Evolutionary conservation across 1,140 invertebrate genomes (phyloP), one percentile per base, ranked within the genome.

Genomic region (Drosophila seguyi): DNA sequence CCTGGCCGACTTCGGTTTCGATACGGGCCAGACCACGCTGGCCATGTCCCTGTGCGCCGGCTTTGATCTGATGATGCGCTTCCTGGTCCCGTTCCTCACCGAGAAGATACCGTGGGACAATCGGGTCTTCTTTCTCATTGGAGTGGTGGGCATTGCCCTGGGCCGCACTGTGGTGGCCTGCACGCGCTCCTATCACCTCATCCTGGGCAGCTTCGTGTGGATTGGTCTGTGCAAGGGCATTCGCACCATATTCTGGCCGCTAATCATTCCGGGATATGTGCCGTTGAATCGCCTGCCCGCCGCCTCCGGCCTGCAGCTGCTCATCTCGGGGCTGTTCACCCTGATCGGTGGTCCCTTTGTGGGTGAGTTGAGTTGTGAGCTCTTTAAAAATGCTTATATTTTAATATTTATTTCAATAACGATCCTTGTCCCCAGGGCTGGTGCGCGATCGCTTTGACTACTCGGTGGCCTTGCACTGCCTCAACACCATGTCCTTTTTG

Each of bases 81-180:
- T 96, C 79, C 93, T 94, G 16, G 93, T 95, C 34, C 95, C 95
- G 8, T 95, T 95, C 58, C 85, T 95, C 11, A 95, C 95, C 5
- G 94, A 95, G 44, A 94, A 94, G 90, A 93, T 95, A 13, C 93
- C 94, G n/a, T 95, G 94, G 92, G 93, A 95, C 39, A 95, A 96
- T 58, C 94, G 94, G 72, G 93, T 94, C 0, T 95, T 96, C 92
- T 96, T 95, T 75, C 91, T 96, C 18, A 92, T 95, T 41, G 95
- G 95, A 1, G 94, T 96, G 5, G 81, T 94, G 10, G 93, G 95
- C 34, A 95, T 96, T 74, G 94, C 95, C 1, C 86, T 94, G 31
- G 94, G 95, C 25, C 94, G 96, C 94, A 94, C 94, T 27, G 93
- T 94, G 41, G 81, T 95, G 22, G 93, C 94, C 22, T 93, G 94